Conservation (phyloP, 2,888 invertebrate genomes). For the Xylota segnis region DNA sequence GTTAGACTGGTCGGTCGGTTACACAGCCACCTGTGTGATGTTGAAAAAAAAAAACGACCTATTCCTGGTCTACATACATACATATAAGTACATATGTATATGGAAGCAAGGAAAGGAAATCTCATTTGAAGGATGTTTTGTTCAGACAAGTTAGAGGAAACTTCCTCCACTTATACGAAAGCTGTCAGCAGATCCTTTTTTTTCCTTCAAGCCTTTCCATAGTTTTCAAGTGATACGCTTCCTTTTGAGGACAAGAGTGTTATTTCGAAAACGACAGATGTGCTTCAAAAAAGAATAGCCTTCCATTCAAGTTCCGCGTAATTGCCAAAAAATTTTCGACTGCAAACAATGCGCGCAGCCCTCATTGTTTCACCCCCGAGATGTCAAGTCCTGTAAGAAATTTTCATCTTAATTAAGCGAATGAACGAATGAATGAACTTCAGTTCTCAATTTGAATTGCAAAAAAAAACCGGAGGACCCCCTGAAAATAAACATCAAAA, state of each 20-base stretch:
- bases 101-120: conserved; percentile 47
- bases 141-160: conserved; percentile 36
- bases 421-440: conserved; percentile 62
- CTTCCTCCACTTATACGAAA: conserved; percentile 30
- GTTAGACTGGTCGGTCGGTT: conserved; percentile 50
- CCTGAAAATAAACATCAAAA: conserved; percentile 47
- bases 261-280: conserved; percentile 35
- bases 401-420: conserved; percentile 72
- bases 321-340: conserved; percentile 48
- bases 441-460: conserved; percentile 55
- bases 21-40: conserved; percentile 71
- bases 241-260: conserved; percentile 17
- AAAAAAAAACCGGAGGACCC: conserved; percentile 37
- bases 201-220: conserved; percentile 13
- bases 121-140: conserved; percentile 64
- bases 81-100: conserved; percentile 17
- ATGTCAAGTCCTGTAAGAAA: conserved; percentile 62
- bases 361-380: conserved; percentile 38
- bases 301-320: neutral
- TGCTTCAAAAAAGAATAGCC: conserved; percentile 17
- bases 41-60: conserved; percentile 32
- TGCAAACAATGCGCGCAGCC: conserved; percentile 6
- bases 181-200: conserved; percentile 1
- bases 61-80: too few species aligned
- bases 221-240: conserved; percentile 42